These are phyloP conservation scores for Ctena decussata DNA, from an alignment of 2,888 invertebrate species.

Conservation along the genomic window DNA sequence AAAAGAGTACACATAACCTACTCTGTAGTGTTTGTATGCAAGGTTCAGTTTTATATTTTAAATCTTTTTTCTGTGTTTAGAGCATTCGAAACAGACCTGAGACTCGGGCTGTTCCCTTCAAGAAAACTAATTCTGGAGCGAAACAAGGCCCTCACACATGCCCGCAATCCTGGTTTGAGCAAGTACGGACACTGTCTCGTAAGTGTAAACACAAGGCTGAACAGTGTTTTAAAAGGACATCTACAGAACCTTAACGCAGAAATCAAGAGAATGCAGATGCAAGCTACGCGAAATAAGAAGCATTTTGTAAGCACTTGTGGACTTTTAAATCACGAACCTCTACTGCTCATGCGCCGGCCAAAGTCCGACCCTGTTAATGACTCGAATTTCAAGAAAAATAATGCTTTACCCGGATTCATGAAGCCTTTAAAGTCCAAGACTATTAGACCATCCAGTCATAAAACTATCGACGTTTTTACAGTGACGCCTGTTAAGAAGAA, in stretches of 20 bases:
- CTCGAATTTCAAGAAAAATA: neutral
- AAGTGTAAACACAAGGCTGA: neutral
- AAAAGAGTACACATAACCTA: too few relatives aligned
- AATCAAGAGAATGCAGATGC: neutral
- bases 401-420: neutral
- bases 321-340: neutral
- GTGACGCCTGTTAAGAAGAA: neutral
- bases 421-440: neutral
- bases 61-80: neutral
- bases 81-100: neutral
- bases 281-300: neutral
- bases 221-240: neutral
- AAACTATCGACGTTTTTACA: neutral
- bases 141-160: neutral
- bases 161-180: neutral
- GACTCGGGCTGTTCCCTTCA: neutral
- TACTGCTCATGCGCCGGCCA: neutral
- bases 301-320: neutral
- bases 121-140: neutral
- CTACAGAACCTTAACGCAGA: neutral
- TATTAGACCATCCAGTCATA: neutral
- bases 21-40: too few relatives aligned
- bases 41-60: too few relatives aligned
- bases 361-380: neutral
- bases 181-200: neutral